Conservation (phyloP, 2,797 vertebrate species). For the Microctenopoma steveboyesi region DNA sequence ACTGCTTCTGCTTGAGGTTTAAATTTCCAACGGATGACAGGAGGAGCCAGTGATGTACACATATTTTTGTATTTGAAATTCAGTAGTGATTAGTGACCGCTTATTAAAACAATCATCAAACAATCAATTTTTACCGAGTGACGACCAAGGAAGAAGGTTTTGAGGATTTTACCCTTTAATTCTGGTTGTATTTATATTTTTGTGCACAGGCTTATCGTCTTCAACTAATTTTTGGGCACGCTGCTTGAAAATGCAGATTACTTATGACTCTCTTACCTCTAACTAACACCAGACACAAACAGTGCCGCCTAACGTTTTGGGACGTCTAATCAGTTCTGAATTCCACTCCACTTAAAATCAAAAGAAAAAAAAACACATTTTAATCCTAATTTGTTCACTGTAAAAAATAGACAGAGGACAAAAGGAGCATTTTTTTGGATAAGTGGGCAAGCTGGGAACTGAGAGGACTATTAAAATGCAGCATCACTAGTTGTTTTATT, state of each 20-base stretch:
- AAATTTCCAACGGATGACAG: constrained; percentile 17
- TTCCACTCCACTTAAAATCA: neutral
- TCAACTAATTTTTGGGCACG: too few relatives aligned
- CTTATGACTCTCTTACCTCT: neutral
- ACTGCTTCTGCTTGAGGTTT: constrained; percentile 15
- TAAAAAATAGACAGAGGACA: neutral
- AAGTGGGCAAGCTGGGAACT: constrained; percentile 2
- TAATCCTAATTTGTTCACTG: neutral
- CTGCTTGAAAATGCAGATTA: neutral
- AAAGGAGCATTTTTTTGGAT: neutral
- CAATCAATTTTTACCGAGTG: too few relatives aligned
- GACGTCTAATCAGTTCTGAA: neutral
- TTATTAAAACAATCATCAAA: too few relatives aligned
- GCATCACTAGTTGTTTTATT: constrained; percentile 20
- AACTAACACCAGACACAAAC: neutral
- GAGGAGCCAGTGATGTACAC: constrained; percentile 27
- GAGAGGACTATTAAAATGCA: constrained; percentile 3
- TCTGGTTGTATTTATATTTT: too few relatives aligned
- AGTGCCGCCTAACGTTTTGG: neutral
- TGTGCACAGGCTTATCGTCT: too few relatives aligned
- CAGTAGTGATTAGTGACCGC: too few relatives aligned
- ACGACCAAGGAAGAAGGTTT: too few relatives aligned
- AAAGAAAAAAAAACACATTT: neutral
- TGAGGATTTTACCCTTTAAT: too few relatives aligned
- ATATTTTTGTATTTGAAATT: too few relatives aligned